These are phyloP conservation scores for Pteruthius melanotis DNA, from an alignment of 2,113 vertebrate species.

Conservation along the genomic window DNA sequence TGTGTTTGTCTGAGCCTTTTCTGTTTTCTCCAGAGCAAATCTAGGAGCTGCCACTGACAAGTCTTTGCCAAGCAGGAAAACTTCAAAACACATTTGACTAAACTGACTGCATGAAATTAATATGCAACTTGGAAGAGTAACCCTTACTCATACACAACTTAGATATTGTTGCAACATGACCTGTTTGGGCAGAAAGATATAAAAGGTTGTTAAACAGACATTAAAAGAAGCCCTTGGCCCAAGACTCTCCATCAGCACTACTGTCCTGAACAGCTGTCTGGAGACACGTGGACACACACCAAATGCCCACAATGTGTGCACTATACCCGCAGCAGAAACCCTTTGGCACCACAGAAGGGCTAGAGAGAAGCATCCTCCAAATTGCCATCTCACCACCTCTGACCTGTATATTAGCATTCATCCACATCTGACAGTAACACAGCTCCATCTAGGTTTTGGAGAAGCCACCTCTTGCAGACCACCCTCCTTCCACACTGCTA, in stretches of 20 bases:
- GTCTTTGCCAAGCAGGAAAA: neutral
- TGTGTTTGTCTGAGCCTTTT: neutral
- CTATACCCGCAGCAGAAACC: neutral
- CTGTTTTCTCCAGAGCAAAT: neutral
- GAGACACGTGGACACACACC: neutral
- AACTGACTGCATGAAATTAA: neutral
- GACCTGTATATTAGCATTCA: neutral
- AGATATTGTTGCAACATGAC: neutral
- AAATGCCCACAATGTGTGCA: neutral
- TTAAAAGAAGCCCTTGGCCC: neutral
- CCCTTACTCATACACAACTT: neutral
- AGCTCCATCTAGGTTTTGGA: neutral
- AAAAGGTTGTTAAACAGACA: neutral
- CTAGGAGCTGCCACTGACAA: neutral
- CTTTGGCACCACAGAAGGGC: neutral
- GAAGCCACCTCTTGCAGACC: neutral
- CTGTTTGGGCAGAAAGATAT: neutral
- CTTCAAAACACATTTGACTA: neutral
- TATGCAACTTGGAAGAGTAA: neutral
- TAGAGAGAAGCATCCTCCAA: neutral
- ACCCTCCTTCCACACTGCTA: neutral
- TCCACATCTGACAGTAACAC: neutral
- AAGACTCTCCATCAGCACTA: neutral
- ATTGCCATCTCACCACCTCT: neutral
- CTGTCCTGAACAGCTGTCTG: neutral